These are phyloP conservation scores for Phoxinus phoxinus DNA, from an alignment of 2,113 vertebrate genomes.

Conservation along the genomic window DNA sequence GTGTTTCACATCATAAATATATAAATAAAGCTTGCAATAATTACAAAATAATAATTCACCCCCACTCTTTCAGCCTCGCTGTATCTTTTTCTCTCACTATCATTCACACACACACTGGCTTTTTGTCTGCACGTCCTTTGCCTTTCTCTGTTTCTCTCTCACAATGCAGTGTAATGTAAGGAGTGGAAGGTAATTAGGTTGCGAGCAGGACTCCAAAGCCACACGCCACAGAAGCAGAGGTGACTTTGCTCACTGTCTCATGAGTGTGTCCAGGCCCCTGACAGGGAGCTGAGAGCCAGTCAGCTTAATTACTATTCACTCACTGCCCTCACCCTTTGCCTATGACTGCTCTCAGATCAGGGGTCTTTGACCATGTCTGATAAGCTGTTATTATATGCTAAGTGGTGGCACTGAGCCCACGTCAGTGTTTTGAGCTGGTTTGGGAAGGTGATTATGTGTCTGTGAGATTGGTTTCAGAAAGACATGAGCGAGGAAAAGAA, in stretches of 20 bases:
- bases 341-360: slow-evolving; percentile 31
- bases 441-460: background rate
- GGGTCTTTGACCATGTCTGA: slow-evolving; percentile 10
- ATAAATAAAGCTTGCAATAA: slow-evolving; percentile 51
- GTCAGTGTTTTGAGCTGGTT: background rate
- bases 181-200: background rate
- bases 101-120: background rate
- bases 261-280: slow-evolving; percentile 14
- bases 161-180: slow-evolving; percentile 32
- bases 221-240: slow-evolving; percentile 26
- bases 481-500: background rate
- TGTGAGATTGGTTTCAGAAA: background rate
- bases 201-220: background rate
- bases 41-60: slow-evolving; percentile 38
- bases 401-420: slow-evolving; percentile 51
- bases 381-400: slow-evolving; percentile 38
- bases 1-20: slow-evolving; percentile 28
- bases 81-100: background rate
- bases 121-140: background rate
- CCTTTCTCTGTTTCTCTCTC: background rate
- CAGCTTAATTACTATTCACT: slow-evolving; percentile 18
- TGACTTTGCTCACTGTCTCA: slow-evolving; percentile 36
- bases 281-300: slow-evolving; percentile 15
- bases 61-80: background rate
- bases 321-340: slow-evolving; percentile 16